These are phyloP conservation scores for Episyrphus balteatus DNA, from an alignment of 1,140 invertebrate genomes.

Conservation along the genomic window DNA sequence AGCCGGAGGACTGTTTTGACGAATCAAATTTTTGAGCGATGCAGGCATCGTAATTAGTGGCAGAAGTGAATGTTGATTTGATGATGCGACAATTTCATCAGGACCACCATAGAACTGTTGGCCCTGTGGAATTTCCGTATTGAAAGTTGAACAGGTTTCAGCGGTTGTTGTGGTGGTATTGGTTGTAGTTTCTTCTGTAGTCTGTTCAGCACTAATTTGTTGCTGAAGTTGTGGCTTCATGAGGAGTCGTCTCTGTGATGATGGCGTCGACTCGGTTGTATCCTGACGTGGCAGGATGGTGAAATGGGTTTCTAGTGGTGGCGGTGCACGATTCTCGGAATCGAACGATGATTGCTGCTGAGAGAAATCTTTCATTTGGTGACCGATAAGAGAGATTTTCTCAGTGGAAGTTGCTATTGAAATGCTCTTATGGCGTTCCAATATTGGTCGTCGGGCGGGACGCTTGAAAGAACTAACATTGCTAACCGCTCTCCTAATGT, in stretches of 20 bases:
- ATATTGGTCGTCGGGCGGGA: background rate
- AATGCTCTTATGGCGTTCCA: background rate
- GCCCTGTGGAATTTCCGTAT: constrained; percentile 14
- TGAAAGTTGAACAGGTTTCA: constrained; percentile 27
- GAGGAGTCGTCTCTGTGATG: background rate
- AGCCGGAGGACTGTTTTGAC: constrained; percentile 4
- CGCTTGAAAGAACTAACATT: background rate
- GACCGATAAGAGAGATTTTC: background rate
- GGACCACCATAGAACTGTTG: too few relatives aligned
- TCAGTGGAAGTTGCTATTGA: background rate
- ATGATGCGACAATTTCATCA: too few relatives aligned
- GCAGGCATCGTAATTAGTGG: constrained; percentile 29
- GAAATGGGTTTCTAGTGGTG: too few relatives aligned
- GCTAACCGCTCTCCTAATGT: background rate
- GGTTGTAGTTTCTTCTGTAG: constrained; percentile 3
- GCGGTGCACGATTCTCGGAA: background rate
- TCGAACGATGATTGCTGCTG: background rate
- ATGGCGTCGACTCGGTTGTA: too few relatives aligned
- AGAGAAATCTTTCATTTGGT: background rate
- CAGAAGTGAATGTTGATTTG: constrained; percentile 20
- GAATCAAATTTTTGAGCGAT: constrained; percentile 27
- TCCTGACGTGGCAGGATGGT: too few relatives aligned
- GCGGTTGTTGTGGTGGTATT: constrained; percentile 23
- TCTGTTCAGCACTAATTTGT: background rate
- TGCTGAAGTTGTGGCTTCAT: constrained; percentile 6